These are phyloP conservation scores for Pachycephala philippinensis DNA, from an alignment of 2,113 vertebrate genomes.

Conservation along the genomic window DNA sequence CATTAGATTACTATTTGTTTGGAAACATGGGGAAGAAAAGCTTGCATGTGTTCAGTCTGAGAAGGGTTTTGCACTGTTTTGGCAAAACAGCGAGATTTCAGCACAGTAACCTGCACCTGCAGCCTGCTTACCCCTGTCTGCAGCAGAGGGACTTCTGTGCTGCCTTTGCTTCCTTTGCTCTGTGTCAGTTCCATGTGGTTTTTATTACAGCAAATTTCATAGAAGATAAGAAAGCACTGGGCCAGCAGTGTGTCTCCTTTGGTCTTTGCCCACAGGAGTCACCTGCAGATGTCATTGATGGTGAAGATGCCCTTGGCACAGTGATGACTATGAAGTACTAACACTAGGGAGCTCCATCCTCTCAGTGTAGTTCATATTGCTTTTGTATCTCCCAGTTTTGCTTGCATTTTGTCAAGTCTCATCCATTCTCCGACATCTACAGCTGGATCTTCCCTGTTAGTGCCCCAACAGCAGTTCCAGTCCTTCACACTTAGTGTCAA, in stretches of 20 bases:
- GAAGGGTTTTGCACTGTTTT: neutral
- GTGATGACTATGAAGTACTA: neutral
- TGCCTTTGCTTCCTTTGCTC: neutral
- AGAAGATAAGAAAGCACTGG: neutral
- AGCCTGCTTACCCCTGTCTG: neutral
- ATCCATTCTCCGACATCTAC: neutral
- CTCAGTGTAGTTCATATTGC: neutral
- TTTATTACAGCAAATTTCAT: neutral
- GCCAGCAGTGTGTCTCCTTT: neutral
- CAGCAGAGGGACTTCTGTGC: fast-evolving
- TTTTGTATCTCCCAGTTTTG: neutral
- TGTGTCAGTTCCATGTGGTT: fast-evolving
- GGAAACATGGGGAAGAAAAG: neutral
- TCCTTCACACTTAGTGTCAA: neutral
- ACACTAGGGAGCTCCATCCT: neutral
- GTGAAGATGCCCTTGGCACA: neutral
- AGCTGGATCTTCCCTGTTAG: neutral
- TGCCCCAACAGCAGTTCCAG: neutral
- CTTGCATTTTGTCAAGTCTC: neutral
- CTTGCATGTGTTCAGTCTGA: fast-evolving
- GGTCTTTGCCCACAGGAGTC: neutral
- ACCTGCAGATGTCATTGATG: neutral
- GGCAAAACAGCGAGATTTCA: neutral
- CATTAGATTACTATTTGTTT: neutral
- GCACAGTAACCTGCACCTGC: neutral